Base-by-base conservation (phyloP, 2,797 vertebrate species). In the Rhabdophis nuchalis region DNA sequence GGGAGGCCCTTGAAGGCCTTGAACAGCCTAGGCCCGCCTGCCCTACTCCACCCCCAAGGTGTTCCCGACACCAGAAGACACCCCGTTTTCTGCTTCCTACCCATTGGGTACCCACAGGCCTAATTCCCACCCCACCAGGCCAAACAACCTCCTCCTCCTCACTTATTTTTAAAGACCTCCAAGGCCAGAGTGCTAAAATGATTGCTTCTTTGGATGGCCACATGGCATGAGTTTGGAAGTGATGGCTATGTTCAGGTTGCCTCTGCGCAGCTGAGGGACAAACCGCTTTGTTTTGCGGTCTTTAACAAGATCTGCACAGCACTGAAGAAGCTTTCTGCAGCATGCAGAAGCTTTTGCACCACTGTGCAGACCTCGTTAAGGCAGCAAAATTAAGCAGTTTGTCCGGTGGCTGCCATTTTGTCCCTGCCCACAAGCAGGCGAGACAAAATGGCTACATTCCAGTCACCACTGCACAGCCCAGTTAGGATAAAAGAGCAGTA, bases 391-490 rank as follows among this genome's bases (percentile, higher is more conserved):
- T 36, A 36, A 72, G 64, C 64, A 36, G n/a, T 72, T 72, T 72
- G 64, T 36, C 64, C 7, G 1, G n/a, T 72, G 64, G 64, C 14
- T 18, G 64, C 64, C 64, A 72, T 72, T 72, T 72, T 72, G 64
- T 72, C n/a, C 6, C n/a, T 68, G 64, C n/a, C 64, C 64, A 72
- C 16, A 36, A 72, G n/a, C 64, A 68, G n/a, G 64, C 32, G n/a
- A 68, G 64, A 68, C 61, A 64, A 68, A 68, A 68, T 32, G 61
- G 29, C 60, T 61, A 64, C 11, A 5, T 32, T 64, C 61, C 13
- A 1, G 12, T n/a, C 29, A n/a, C 13, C 29, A 14, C 5, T 64
- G 61, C 1, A 1, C 1, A 1, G 2, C n/a, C 16, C n/a, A 32
- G 68, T 77, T 36, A 77, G 72, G 18, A 77, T 77, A 77, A 77